Evolutionary conservation across 2,797 vertebrate genomes (phyloP).

Genomic region (Champsocephalus esox): DNA sequence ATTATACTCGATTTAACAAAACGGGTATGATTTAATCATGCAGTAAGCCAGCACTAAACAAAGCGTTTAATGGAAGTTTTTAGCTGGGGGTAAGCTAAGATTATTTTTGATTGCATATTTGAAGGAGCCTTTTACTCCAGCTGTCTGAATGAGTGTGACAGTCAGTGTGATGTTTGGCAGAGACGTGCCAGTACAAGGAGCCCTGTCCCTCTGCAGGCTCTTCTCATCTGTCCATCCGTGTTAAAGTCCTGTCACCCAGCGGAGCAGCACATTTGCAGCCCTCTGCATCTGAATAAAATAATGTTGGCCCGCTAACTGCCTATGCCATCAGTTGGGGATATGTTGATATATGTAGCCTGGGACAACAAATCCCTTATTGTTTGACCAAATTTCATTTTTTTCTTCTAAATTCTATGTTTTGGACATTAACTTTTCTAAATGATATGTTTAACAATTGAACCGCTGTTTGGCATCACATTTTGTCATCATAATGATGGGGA

Average conservation of each 20-base stretch:
- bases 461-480: no score
- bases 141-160: slow-evolving; percentile 8
- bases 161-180: slow-evolving; percentile 1
- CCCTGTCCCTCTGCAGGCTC: slow-evolving; percentile 1
- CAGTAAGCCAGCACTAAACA: background rate
- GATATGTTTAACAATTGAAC: no score
- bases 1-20: background rate
- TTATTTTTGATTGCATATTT: background rate
- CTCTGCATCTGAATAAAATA: background rate
- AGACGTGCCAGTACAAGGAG: background rate
- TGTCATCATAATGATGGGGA: no score
- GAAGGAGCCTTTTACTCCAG: background rate
- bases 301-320: background rate
- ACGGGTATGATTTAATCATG: background rate
- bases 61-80: background rate
- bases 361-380: no score
- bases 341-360: background rate
- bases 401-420: no score
- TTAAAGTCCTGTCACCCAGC: slow-evolving; percentile 10
- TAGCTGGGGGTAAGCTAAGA: background rate
- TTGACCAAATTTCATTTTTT: no score
- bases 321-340: background rate
- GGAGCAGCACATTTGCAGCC: background rate
- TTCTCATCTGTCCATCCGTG: slow-evolving; percentile 27
- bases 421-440: no score